Conservation (phyloP, 2,113 vertebrate genomes). For the Fulica atra region DNA sequence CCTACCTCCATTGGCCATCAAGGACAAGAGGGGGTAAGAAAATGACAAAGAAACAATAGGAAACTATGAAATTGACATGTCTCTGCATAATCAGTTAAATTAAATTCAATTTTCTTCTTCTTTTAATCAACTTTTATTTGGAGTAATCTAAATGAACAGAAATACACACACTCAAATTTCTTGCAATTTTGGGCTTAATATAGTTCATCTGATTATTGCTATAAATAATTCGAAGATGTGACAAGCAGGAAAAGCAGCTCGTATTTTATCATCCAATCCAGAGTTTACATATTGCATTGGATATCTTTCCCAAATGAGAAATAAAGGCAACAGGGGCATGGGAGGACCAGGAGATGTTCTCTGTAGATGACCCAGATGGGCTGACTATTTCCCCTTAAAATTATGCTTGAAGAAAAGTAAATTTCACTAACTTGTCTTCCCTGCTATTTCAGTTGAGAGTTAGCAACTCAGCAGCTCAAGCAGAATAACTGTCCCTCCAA, state of each 20-base stretch:
- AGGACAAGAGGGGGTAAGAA: background rate
- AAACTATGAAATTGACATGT: background rate
- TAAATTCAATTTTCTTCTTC: slow-evolving; percentile 25
- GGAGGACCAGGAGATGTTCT: fast-evolving
- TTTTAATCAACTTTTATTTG: slow-evolving; percentile 38
- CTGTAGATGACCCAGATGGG: background rate
- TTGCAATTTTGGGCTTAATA: slow-evolving; percentile 14
- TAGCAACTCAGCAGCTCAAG: background rate
- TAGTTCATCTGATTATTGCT: slow-evolving; percentile 20
- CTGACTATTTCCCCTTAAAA: background rate
- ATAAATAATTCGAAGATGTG: slow-evolving; percentile 25
- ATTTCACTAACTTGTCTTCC: background rate
- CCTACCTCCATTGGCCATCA: background rate
- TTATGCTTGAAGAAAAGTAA: background rate
- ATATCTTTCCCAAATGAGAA: background rate
- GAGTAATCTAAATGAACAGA: slow-evolving; percentile 12
- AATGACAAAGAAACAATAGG: background rate
- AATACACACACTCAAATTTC: background rate
- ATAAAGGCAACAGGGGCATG: background rate
- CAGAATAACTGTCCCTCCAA: background rate
- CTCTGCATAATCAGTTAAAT: background rate
- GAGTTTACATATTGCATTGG: background rate
- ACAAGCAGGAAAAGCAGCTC: background rate
- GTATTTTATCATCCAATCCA: background rate
- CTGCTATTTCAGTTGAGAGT: background rate